Conservation (phyloP, 2,888 invertebrate genomes). For the Elegia similella region DNA sequence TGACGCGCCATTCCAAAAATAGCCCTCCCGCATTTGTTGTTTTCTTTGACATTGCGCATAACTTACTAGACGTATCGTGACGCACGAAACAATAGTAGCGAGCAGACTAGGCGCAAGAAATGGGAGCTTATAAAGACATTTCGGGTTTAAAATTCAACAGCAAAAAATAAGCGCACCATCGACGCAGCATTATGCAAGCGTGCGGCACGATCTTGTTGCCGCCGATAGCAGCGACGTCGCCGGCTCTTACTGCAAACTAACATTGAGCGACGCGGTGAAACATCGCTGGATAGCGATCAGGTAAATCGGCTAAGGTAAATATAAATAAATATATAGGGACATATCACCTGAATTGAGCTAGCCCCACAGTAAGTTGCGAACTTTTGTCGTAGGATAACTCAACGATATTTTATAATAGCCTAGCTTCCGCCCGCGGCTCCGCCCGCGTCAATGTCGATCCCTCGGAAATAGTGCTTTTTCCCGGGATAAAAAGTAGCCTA, state of each 20-base stretch:
- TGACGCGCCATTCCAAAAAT: too few relatives aligned
- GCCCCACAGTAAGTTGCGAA: too few relatives aligned
- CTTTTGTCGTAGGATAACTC: too few relatives aligned
- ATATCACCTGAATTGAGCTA: too few relatives aligned
- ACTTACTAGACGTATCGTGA: not conserved
- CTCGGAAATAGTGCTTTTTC: too few relatives aligned
- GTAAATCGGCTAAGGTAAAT: not conserved
- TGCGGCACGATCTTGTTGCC: constrained; percentile 63
- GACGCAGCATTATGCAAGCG: constrained; percentile 74
- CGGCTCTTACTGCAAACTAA: constrained; percentile 7
- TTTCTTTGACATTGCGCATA: not conserved
- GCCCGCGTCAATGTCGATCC: too few relatives aligned
- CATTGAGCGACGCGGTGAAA: constrained; percentile 12
- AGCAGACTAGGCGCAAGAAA: constrained; percentile 53
- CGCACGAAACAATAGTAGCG: constrained; percentile 39
- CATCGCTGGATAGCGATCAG: constrained; percentile 13
- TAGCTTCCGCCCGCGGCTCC: too few relatives aligned
- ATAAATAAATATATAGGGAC: not conserved
- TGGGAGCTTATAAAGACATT: constrained; percentile 68
- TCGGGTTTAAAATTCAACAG: constrained; percentile 74
- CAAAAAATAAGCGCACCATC: constrained; percentile 73
- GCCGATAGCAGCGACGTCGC: constrained; percentile 13
- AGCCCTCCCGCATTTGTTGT: too few relatives aligned
- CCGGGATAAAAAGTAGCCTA: too few relatives aligned
- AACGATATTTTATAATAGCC: too few relatives aligned